Percentiles rank a stretch among this genome's conserved stretches.
Evolutionary conservation across 2,888 invertebrate genomes (phyloP).

Genomic region (Calameuta filiformis): DNA sequence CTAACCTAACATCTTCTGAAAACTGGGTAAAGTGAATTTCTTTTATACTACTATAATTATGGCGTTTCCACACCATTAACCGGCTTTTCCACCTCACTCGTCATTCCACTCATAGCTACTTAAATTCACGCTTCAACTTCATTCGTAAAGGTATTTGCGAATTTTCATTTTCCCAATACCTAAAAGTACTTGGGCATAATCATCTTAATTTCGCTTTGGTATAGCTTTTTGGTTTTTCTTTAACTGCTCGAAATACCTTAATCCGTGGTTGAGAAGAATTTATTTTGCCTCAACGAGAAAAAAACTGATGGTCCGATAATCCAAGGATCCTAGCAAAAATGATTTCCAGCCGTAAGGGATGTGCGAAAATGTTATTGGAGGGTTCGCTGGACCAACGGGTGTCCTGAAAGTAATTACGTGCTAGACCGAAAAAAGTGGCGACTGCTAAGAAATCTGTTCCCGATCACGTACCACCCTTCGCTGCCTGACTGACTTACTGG

Average conservation of each 20-base stretch:
- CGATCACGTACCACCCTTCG: slow-evolving; percentile 33
- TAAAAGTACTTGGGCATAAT: background rate
- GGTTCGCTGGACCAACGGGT: background rate
- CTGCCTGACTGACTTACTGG: background rate
- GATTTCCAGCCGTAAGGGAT: background rate
- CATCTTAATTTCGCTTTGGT: background rate
- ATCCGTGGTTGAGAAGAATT: background rate
- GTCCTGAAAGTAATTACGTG: background rate
- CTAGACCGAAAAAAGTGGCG: slow-evolving; percentile 24
- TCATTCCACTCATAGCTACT: background rate
- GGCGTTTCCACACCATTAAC: background rate
- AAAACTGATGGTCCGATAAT: background rate
- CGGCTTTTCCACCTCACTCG: background rate
- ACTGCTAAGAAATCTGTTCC: slow-evolving; percentile 39
- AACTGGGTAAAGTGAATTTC: background rate
- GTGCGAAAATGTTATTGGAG: background rate
- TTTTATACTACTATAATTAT: background rate
- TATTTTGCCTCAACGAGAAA: background rate
- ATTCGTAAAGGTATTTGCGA: background rate
- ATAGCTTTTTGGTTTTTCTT: background rate
- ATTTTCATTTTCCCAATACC: background rate
- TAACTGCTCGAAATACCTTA: background rate
- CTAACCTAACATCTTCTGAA: background rate
- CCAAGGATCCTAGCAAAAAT: background rate
- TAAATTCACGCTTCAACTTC: background rate